Evolutionary conservation across 2,888 invertebrate species (phyloP), one percentile per base, ranked within the genome.

Genomic region (Acleris laterana): DNA sequence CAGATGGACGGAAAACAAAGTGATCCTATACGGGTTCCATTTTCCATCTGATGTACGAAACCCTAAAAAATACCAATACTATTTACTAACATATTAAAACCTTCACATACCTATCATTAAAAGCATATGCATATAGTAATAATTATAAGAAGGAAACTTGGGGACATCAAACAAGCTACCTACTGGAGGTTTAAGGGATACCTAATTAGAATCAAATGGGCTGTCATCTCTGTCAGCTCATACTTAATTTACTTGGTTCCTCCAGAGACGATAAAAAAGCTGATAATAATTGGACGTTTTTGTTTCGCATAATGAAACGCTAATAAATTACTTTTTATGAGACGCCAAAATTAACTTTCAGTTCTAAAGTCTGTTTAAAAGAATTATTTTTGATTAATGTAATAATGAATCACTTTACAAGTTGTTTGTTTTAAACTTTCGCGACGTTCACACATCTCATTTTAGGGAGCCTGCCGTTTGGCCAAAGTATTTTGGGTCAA

Each of bases 241-340:
- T 70, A 68, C 66, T 69, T 70, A 71, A 71, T 71, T 70, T 69
- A 68, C 65, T 71, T 68, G 61, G 64, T 65, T 70, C 65, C 69
- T 69, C 69, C 62, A 16, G 63, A 65, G 60, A 59, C 55, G 52
- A 53, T 65, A 58, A 68, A 70, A 68, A 61, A 69, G 55, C 62
- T 62, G 61, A 68, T 62, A 64, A 68, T 69, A 68, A 68, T 69
- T 68, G 56, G 62, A 69, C 59, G 61, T 64, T 63, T 69, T 68
- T 61, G 57, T 67, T 63, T 60, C 49, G 48, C 48, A 56, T 53
- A 50, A 65, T 61, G 55, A 60, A 65, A 60, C 20, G n/a, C 25
- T 68, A 61, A 61, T 60, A 60, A 63, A 68, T 68, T 60, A 60
- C 55, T 60, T 68, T 68, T 63, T 59, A 57, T 48, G 62, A 53